These are phyloP conservation scores for Strongylocentrotus purpuratus DNA, from an alignment of 35 echinoderm and acorn worm species.

Conservation along the genomic window DNA sequence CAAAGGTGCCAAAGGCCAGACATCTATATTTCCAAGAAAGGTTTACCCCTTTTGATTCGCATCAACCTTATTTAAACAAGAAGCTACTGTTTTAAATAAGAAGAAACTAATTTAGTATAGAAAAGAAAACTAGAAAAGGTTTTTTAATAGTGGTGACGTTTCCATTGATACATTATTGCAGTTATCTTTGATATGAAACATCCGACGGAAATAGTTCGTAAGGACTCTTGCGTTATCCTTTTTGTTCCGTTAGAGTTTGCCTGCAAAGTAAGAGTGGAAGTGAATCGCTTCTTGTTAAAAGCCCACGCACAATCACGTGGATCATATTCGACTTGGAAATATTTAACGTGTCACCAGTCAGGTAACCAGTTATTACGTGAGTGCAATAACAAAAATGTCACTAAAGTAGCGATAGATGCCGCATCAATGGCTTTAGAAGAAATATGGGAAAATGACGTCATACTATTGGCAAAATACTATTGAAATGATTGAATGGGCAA, in stretches of 20 bases:
- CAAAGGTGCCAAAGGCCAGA: too few species aligned
- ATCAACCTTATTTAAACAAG: too few species aligned
- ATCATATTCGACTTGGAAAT: background rate
- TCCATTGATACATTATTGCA: too few species aligned
- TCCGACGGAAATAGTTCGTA: too few species aligned
- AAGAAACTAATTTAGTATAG: too few species aligned
- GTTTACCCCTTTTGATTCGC: too few species aligned
- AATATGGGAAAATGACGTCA: background rate
- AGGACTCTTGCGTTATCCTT: too few species aligned
- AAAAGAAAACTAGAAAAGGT: too few species aligned
- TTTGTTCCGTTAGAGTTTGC: background rate
- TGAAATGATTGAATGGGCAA: background rate
- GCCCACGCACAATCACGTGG: background rate
- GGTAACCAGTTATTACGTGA: background rate
- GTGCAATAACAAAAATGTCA: background rate
- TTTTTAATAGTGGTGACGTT: too few species aligned
- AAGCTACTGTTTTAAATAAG: too few species aligned
- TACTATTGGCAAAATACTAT: background rate
- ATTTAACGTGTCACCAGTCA: background rate
- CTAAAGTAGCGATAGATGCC: background rate
- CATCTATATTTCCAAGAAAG: too few species aligned
- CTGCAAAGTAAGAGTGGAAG: background rate
- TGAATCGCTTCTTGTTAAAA: background rate
- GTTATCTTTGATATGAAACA: too few species aligned
- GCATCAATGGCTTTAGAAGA: background rate